Evolutionary conservation across 2,113 vertebrate species (phyloP), one percentile per base, ranked within the genome.

Genomic region (Loxodonta africana): DNA sequence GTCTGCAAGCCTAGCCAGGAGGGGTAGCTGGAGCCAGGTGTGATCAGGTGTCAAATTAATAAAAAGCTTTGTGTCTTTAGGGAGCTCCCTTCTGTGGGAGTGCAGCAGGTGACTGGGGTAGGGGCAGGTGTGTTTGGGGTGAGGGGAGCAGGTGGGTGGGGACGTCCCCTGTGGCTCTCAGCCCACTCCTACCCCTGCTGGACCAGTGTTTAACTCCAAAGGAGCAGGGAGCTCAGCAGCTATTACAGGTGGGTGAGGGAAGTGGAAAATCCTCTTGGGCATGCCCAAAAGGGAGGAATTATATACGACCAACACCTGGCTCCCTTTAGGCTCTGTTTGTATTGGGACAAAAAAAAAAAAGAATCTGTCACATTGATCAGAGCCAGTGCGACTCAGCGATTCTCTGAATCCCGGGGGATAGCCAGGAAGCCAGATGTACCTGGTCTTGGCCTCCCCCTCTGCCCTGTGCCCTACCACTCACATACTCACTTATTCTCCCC

Each of bases 271-370:
- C 71, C 84, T 96, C 81, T 78, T 33, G 3, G 25, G n/a, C 65
- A 88, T 87, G 53, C 92, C 85, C 0, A 0, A 33, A 83, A 96
- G 88, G 62, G 53, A 89, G 76, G 63, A 69, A 48, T 95, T 85
- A 80, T 18, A 69, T 51, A 62, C 0, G 6, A 67, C 30, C n/a
- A 53, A 78, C 85, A 71, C 91, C 80, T 92, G 96, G 62, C 69
- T 86, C 18, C 6, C 1, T 90, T 93, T 62, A 60, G 82, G 82
- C 60, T 74, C 92, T 88, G 23, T 95, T 89, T 95, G 85, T 80
- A 91, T 15, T 78, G 1, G 7, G 63, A 73, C 6, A 25, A 37
- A 30, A 48, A 65, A 37, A 37, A 95, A 91, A 94, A 71, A 51
- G 88, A 86, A 87, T 69, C 57, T 91, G 80, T 57, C n/a, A 74